Evolutionary conservation across 2,797 vertebrate genomes (phyloP), one percentile per base, ranked within the genome.

Genomic region (Karalla daura): DNA sequence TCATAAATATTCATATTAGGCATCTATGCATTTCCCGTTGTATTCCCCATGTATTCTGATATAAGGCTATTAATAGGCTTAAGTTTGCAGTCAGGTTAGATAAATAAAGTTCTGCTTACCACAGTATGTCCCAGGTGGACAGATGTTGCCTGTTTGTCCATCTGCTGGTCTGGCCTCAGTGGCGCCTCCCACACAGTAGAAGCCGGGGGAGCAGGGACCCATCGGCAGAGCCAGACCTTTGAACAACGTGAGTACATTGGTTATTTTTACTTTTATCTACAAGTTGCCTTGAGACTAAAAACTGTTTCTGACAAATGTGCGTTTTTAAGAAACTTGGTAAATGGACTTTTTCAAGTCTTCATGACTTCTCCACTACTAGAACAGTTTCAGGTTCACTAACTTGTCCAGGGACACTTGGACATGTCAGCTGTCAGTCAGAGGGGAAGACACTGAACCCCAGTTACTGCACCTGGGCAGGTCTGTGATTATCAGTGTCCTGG

Each of bases 101-200:
- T 3, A 56, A 55, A 41, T 11, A 60, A 54, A 77, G 55, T 43
- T 32, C 23, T 49, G 86, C 90, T 93, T 88, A 98, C 95, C 79
- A 83, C 96, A 99, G 77, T 93, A 97, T 14, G 92, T 91, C 55
- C 96, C 97, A 21, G 67, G 78, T 3, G 96, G 95, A 30, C 96
- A 99, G 76, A 95, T 69, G 49, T 82, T 91, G 50, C 97, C 97
- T 3, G 94, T 95, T 49, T 91, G 70, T 4, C 91, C 90, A 61
- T 97, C 95, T 58, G 68, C 89, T 67, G 96, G 96, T 68, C 88
- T 93, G 20, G 94, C 88, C 37, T 89, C 83, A 18, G 63, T 84
- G 55, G 97, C 93, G 83, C 92, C 91, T 69, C 90, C 91, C 1
- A 28, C 75, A 74, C 96, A 99, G 81, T 94, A 96, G 91, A 95